Base-by-base conservation (phyloP, 2,113 vertebrate genomes). In the Xiphorhynchus elegans region DNA sequence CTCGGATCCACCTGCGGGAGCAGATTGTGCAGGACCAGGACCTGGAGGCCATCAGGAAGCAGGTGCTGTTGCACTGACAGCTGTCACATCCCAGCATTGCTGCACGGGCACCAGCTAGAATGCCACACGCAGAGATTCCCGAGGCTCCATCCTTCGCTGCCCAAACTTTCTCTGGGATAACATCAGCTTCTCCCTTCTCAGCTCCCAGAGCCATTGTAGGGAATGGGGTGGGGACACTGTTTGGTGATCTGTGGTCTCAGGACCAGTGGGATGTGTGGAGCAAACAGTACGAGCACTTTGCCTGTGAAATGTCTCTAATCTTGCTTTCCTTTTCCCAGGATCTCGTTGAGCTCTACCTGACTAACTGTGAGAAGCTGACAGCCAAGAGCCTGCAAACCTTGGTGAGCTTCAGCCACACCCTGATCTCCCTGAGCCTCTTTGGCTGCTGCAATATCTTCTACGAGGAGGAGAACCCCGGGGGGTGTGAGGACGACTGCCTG, bases 371-470 rank as follows among this genome's bases (percentile, higher is more conserved):
- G 97, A 98, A 98, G 87, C 97, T 99, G 91, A 99, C 99, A 0
- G 98, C 99, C n/a, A 99, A 99, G 94, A 99, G 99, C 95, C 97
- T 99, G 77, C 99, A 99, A 91, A 99, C 99, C 0, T 98, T 99
- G 58, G 95, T 95, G 73, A 98, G 98, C 97, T 99, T 99, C 94
- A 98, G 98, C 26, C 98, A 98, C 96, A 99, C 98, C 0, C 95
- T 99, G 91, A 98, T 99, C 56, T 99, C 99, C 59, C 97, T 99
- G 39, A 99, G 99, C 96, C 98, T 99, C 59, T 99, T 99, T 3
- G 99, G 99, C 96, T 99, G 99, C 83, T 98, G 97, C 40, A 98
- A 98, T 97, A 98, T 99, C 92, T 99, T 99, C 97, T 99, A 98
- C 2, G 98, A 99, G 93, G 98, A 98, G 33, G 98, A 98, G 47